Evolutionary conservation across 2,797 vertebrate species (phyloP), one percentile per base, ranked within the genome.

Genomic region (Anguilla anguilla): DNA sequence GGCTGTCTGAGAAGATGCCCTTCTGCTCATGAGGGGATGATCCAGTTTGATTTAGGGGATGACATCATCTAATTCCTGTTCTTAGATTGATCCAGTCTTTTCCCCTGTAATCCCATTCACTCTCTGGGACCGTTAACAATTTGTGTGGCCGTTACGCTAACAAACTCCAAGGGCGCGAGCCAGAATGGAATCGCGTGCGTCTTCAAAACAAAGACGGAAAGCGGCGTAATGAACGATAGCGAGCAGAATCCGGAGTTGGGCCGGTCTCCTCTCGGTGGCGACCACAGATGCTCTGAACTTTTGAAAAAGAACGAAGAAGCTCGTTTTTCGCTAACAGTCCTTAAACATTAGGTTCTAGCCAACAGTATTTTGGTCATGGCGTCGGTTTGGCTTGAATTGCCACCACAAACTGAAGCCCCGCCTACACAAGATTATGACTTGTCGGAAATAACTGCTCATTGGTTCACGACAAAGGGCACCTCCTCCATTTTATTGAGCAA

Each of bases 401-500:
- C 55, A 17, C 55, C 25, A n/a, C 22, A 4, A n/a, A 1, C n/a
- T 67, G 61, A 22, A 28, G 61, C 22, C 61, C n/a, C n/a, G 25
- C 61, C 61, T n/a, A 67, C 25, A 61, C 59, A 67, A 6, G 25
- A n/a, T 9, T n/a, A 67, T 67, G 61, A 67, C 9, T 67, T 1
- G 55, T 57, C 55, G 15, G 55, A 57, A 57, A 55, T 55, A 15
- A 57, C 13, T 57, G 25, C 2, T 67, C 61, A 67, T n/a, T n/a
- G 6, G 22, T 67, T n/a, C 61, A 67, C n/a, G 0, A 67, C 22
- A 67, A 67, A 67, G 61, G 25, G 88, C 39, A 86, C 93, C 92
- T 91, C 90, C 89, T 92, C 90, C 89, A 89, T 95, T 81, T 95
- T 95, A 95, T 95, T 95, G n/a, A 91, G 90, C 88, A 86, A 91